Evolutionary conservation across 2,888 invertebrate species (phyloP).

Genomic region (Epirrhoe tristata): DNA sequence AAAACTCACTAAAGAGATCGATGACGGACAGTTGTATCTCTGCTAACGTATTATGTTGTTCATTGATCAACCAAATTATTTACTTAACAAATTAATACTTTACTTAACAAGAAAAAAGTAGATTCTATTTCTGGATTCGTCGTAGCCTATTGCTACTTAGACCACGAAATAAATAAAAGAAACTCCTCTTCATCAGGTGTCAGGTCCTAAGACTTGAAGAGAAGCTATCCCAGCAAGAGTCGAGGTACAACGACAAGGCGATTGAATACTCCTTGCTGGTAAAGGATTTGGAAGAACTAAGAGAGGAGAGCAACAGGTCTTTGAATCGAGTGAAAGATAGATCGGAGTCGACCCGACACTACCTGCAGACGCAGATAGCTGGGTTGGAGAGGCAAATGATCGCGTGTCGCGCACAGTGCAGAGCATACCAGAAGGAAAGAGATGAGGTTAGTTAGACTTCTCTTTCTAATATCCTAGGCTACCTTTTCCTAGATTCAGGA

Average conservation of each 20-base stretch:
- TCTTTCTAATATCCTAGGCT: neutral
- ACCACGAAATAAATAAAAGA: neutral
- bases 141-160: too few species aligned
- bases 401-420: conserved; percentile 71
- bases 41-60: too few species aligned
- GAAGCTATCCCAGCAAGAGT: conserved; percentile 63
- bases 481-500: neutral
- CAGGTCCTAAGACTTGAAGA: conserved; percentile 64
- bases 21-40: too few species aligned
- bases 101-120: too few species aligned
- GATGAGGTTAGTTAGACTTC: conserved; percentile 62
- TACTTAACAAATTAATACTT: too few species aligned
- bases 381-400: conserved; percentile 74
- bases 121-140: too few species aligned
- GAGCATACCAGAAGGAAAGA: conserved; percentile 72
- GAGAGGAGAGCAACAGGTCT: conserved; percentile 59
- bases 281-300: conserved; percentile 66
- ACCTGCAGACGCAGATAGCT: conserved; percentile 70
- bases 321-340: conserved; percentile 65
- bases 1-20: too few species aligned
- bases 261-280: conserved; percentile 58
- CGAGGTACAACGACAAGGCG: conserved; percentile 62
- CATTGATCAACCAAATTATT: too few species aligned
- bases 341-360: conserved; percentile 66
- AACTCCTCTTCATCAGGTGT: conserved; percentile 50